Evolutionary conservation across 2,888 invertebrate genomes (phyloP), one percentile per base, ranked within the genome.

Genomic region (Idaea straminata): DNA sequence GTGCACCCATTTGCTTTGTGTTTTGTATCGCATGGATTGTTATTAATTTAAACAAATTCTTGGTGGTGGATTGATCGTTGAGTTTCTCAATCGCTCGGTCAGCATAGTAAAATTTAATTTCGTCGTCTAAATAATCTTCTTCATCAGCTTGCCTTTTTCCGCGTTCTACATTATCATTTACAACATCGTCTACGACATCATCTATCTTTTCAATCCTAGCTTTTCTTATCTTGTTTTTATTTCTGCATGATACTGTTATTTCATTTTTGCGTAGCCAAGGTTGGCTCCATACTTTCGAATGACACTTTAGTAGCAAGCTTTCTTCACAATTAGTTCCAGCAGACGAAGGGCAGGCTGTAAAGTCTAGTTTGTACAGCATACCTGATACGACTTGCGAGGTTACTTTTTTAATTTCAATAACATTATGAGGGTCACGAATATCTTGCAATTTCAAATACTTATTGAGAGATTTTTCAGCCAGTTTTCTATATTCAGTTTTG

Each of bases 241-340:
- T 68, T 6, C 78, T 74, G 71, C 93, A 89, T 36, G 77, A 72
- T 0, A 92, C 85, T 60, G 83, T 75, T 65, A 87, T 83, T 57
- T 87, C 80, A 62, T 87, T 85, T 1, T 65, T 67, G 61, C 85
- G 84, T 35, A 92, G 59, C 95, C 95, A 95, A 6, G 94, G 92
- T 57, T 86, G 89, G 57, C 92, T 87, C 94, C 93, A 94, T 62
- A 94, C 88, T 64, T 83, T 73, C 57, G 95, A 79, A 35, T 87
- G 72, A 76, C 95, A 95, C 66, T 75, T 71, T 34, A 84, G 67
- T 38, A 75, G 62, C 15, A 68, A 65, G 35, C 75, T 72, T 15
- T 65, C 68, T 10, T 73, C 66, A 35, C 69, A 64, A 35, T 67
- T 62, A 57, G 80, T 68, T 1, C 69, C 61, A 36, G 75, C 71